A percentile compares a stretch with the other conserved stretches of the same genome.
These are phyloP conservation scores for Hirundo rustica DNA, from an alignment of 2,797 vertebrate species.

Conservation along the genomic window DNA sequence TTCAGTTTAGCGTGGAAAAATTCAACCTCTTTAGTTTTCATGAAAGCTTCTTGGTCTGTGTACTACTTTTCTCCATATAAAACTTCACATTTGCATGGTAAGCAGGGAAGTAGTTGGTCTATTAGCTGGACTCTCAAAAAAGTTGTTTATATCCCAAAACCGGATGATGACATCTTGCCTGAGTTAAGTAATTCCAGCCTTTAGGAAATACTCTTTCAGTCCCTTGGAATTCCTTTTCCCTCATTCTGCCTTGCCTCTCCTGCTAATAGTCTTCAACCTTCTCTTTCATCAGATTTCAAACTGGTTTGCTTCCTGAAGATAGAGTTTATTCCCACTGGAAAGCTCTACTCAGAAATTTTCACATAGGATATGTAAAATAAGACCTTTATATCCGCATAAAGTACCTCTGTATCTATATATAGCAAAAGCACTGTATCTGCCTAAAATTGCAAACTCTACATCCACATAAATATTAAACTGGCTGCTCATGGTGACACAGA, in stretches of 20 bases:
- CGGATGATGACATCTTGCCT: neutral
- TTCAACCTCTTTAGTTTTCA: neutral
- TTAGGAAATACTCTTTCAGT: neutral
- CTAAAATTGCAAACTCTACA: neutral
- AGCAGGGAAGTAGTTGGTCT: neutral
- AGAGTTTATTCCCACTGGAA: neutral
- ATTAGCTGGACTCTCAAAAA: neutral
- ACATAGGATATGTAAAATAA: neutral
- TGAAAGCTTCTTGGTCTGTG: neutral
- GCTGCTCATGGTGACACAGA: neutral
- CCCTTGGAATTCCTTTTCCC: neutral
- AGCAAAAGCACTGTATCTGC: neutral
- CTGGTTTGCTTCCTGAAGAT: neutral
- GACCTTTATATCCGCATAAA: neutral
- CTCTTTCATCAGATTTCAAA: neutral
- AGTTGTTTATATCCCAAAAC: neutral
- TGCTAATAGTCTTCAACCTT: neutral
- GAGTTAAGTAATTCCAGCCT: neutral
- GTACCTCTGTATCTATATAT: neutral
- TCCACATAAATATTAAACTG: neutral
- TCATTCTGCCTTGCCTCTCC: neutral
- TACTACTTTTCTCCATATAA: neutral
- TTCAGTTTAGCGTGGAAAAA: neutral
- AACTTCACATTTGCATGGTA: neutral
- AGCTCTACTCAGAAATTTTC: neutral